A percentile compares a stretch with the other conserved stretches of the same genome.
Evolutionary conservation across 2,113 vertebrate genomes (phyloP).

Genomic region (Monopterus albus): DNA sequence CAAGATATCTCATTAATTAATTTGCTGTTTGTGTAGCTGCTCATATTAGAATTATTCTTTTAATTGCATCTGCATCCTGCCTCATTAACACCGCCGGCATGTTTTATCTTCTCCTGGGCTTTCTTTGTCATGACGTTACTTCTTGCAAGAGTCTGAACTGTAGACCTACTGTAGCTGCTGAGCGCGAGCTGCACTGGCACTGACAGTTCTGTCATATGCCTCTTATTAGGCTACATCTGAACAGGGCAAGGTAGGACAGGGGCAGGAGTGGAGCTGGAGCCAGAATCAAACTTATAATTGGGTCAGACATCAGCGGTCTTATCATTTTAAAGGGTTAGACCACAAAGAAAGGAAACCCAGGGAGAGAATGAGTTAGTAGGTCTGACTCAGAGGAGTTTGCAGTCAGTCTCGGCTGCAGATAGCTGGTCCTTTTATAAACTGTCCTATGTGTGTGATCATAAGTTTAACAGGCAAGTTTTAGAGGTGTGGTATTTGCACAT

Average conservation of each 20-base stretch:
- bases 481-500: not conserved
- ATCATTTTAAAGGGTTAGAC: conserved; percentile 24
- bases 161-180: not conserved
- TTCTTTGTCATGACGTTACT: not conserved
- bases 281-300: conserved; percentile 21
- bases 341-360: conserved; percentile 25
- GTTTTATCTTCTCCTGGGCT: not conserved
- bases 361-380: conserved; percentile 20
- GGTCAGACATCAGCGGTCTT: conserved; percentile 20
- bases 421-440: conserved; percentile 33
- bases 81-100: not conserved
- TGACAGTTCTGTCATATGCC: conserved; percentile 12
- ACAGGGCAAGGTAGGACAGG: conserved; percentile 13
- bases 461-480: not conserved
- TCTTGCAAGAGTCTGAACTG: not conserved
- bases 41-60: conserved; percentile 7
- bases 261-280: not conserved
- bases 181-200: not conserved
- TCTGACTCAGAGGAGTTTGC: conserved; percentile 30
- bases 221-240: conserved; percentile 24
- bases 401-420: conserved; percentile 5
- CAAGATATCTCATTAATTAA: conserved; percentile 1
- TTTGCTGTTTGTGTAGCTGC: not conserved
- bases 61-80: conserved; percentile 1
- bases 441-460: not conserved